Evolutionary conservation across 2,888 invertebrate species (phyloP).

Genomic region (Sepioteuthis lessoniana): DNA sequence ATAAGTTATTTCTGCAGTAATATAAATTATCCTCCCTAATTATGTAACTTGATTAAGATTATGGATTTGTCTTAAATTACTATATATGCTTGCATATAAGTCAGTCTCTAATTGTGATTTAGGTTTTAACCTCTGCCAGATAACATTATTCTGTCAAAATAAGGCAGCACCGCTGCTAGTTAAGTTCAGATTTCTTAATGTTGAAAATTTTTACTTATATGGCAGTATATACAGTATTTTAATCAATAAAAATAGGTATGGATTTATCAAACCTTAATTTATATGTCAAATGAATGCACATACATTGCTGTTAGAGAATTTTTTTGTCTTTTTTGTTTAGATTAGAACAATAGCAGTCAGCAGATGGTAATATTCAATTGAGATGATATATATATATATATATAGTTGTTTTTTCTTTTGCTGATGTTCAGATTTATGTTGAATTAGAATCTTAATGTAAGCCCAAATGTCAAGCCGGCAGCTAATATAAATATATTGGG

Average conservation of each 20-base stretch:
- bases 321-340: background rate
- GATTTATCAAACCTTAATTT: background rate
- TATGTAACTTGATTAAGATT: background rate
- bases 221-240: background rate
- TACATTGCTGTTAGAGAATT: background rate
- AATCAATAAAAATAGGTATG: background rate
- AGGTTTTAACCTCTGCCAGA: background rate
- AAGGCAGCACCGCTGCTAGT: background rate
- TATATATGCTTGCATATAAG: background rate
- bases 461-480: constrained; percentile 5
- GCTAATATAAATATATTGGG: background rate
- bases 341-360: background rate
- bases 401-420: background rate
- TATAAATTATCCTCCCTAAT: background rate
- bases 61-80: background rate
- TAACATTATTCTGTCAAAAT: background rate
- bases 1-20: background rate
- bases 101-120: background rate
- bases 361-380: background rate
- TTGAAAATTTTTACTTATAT: background rate
- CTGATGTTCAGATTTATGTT: background rate
- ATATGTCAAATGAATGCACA: background rate
- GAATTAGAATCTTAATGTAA: background rate
- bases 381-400: too few species aligned
- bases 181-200: background rate